These are phyloP conservation scores for Chloromyia formosa DNA, from an alignment of 2,888 invertebrate genomes.

Conservation along the genomic window DNA sequence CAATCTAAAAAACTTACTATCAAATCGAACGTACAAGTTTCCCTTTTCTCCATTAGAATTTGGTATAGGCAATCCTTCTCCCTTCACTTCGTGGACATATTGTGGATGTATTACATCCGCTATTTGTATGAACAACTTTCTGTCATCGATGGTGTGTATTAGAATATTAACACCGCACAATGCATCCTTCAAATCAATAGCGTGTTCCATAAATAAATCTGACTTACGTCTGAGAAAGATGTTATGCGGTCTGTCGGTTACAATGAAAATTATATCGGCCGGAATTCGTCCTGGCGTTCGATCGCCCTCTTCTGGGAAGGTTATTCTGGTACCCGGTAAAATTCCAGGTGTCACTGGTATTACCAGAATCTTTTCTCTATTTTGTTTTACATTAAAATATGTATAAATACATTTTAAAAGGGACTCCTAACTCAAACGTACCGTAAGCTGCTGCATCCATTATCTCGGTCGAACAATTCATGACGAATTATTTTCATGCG, in stretches of 20 bases:
- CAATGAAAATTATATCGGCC: constrained; percentile 80
- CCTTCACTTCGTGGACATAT: constrained; percentile 74
- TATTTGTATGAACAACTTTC: constrained; percentile 73
- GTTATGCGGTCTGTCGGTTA: constrained; percentile 76
- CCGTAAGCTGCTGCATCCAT: too few relatives aligned
- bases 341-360: constrained; percentile 80
- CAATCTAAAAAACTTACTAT: constrained; percentile 57
- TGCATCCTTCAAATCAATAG: constrained; percentile 75
- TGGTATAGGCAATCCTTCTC: constrained; percentile 78
- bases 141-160: constrained; percentile 75
- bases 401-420: neutral
- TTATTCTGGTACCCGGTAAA: constrained; percentile 75
- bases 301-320: constrained; percentile 83
- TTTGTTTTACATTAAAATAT: neutral
- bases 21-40: constrained; percentile 75
- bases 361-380: constrained; percentile 75
- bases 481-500: constrained; percentile 82
- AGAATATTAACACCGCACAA: constrained; percentile 74
- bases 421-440: too few relatives aligned
- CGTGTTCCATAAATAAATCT: constrained; percentile 71
- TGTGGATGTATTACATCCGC: constrained; percentile 76
- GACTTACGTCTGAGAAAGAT: constrained; percentile 72
- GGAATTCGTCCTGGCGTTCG: constrained; percentile 73
- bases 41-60: constrained; percentile 68
- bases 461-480: too few relatives aligned